Evolutionary conservation across 2,888 invertebrate species (phyloP).

Genomic region (Morinoia aosen): DNA sequence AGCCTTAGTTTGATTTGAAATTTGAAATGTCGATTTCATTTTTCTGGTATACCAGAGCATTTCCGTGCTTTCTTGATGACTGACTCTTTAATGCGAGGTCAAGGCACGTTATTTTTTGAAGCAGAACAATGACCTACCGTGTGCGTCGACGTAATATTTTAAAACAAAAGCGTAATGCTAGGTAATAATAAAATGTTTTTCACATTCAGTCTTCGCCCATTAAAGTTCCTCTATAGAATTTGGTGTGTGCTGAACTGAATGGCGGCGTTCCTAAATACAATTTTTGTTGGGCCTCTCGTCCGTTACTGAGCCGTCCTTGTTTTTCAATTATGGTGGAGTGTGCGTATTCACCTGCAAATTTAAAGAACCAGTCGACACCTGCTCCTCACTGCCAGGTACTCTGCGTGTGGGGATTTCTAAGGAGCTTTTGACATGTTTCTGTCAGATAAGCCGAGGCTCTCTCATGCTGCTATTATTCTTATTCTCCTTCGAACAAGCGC

Average conservation of each 20-base stretch:
- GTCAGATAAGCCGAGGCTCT: constrained; percentile 3
- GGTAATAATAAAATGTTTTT: neutral
- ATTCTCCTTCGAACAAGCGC: constrained; percentile 24
- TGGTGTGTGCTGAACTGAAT: neutral
- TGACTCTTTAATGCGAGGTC: too few relatives aligned
- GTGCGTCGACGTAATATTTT: too few relatives aligned
- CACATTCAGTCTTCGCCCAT: neutral
- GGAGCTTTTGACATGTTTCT: constrained; percentile 51
- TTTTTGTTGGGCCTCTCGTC: neutral
- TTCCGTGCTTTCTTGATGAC: too few relatives aligned
- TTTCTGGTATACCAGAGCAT: too few relatives aligned
- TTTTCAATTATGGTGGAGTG: neutral
- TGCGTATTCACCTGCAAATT: neutral
- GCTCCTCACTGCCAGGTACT: neutral
- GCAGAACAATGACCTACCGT: too few relatives aligned
- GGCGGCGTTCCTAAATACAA: neutral
- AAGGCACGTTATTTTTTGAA: too few relatives aligned
- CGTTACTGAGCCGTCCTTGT: neutral
- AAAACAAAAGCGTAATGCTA: too few relatives aligned
- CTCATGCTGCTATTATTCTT: constrained; percentile 21
- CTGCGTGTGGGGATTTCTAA: neutral
- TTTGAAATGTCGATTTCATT: too few relatives aligned
- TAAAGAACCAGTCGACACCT: constrained; percentile 26
- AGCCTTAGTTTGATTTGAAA: too few relatives aligned
- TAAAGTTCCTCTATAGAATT: neutral